Evolutionary conservation across 1,140 invertebrate genomes (phyloP).

Genomic region (Drosophila saltans): DNA sequence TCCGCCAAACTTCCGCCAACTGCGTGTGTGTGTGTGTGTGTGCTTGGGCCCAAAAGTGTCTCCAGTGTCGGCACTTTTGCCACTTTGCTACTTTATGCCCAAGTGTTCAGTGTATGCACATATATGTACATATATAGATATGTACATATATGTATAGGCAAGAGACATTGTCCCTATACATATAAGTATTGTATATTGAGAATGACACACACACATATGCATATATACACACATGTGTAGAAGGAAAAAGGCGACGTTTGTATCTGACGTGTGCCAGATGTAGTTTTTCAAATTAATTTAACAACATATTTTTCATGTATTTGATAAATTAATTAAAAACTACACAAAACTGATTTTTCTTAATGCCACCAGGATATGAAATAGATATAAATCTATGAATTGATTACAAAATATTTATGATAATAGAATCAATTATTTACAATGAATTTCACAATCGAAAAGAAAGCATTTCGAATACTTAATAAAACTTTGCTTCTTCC

Average conservation of each 20-base stretch:
- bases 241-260: slow-evolving; percentile 35
- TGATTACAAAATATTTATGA: slow-evolving; percentile 27
- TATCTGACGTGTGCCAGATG: slow-evolving; percentile 75
- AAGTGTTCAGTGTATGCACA: slow-evolving; percentile 3
- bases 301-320: slow-evolving; percentile 56
- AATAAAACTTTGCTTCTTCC: too few species aligned
- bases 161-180: slow-evolving; percentile 26
- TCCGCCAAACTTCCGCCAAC: not conserved
- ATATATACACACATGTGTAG: slow-evolving; percentile 6
- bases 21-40: slow-evolving; percentile 25
- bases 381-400: not conserved
- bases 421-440: slow-evolving; percentile 3
- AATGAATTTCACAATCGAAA: too few species aligned
- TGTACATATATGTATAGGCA: slow-evolving; percentile 33
- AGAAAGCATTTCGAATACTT: too few species aligned
- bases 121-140: slow-evolving; percentile 10
- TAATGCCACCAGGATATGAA: not conserved
- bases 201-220: slow-evolving; percentile 17
- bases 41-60: slow-evolving; percentile 56
- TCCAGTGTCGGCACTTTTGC: slow-evolving; percentile 52
- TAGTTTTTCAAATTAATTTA: slow-evolving; percentile 79
- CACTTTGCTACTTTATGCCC: slow-evolving; percentile 59
- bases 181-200: slow-evolving; percentile 28
- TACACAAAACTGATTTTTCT: not conserved
- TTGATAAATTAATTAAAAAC: not conserved